Percentiles rank a stretch among this genome's conserved stretches.
Conservation (phyloP, 1,140 invertebrate genomes). For the Zaprionus ghesquierei region DNA sequence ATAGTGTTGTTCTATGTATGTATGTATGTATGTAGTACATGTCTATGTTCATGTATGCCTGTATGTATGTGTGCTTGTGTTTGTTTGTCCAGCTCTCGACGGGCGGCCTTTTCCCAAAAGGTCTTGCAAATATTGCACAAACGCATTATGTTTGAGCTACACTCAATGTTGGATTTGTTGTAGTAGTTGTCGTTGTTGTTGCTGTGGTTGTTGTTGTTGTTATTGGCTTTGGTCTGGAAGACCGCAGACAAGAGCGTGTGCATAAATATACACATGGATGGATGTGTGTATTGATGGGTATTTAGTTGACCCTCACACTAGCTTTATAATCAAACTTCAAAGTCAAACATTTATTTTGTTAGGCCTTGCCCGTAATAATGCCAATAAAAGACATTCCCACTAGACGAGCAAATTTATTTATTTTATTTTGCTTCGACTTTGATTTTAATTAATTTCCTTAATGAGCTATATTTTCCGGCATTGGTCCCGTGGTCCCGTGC, state of each 20-base stretch:
- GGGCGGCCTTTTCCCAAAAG: slow-evolving; percentile 45
- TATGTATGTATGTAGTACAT: background rate
- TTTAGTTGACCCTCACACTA: slow-evolving; percentile 61
- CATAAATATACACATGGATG: slow-evolving; percentile 14
- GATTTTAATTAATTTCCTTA: slow-evolving; percentile 53
- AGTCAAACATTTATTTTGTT: slow-evolving; percentile 63
- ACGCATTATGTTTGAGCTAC: slow-evolving; percentile 56
- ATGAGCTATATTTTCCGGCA: slow-evolving; percentile 20
- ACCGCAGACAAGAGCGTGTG: slow-evolving; percentile 10
- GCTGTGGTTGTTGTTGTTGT: background rate
- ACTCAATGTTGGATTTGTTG: slow-evolving; percentile 43
- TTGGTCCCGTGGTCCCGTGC: background rate
- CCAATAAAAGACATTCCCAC: slow-evolving; percentile 15
- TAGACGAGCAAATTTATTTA: slow-evolving; percentile 43
- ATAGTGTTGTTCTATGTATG: slow-evolving; percentile 13
- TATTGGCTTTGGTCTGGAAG: slow-evolving; percentile 29
- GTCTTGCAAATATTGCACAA: slow-evolving; percentile 71
- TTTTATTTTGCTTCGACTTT: slow-evolving; percentile 30
- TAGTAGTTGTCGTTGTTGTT: slow-evolving; percentile 8
- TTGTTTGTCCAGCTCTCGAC: slow-evolving; percentile 63
- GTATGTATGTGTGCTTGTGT: background rate
- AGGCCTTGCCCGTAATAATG: slow-evolving; percentile 51
- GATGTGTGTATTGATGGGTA: background rate
- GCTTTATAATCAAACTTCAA: slow-evolving; percentile 73
- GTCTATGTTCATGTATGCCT: background rate